Evolutionary conservation across 1,140 invertebrate genomes (phyloP).

Genomic region (Lepeophtheirus salmonis): DNA sequence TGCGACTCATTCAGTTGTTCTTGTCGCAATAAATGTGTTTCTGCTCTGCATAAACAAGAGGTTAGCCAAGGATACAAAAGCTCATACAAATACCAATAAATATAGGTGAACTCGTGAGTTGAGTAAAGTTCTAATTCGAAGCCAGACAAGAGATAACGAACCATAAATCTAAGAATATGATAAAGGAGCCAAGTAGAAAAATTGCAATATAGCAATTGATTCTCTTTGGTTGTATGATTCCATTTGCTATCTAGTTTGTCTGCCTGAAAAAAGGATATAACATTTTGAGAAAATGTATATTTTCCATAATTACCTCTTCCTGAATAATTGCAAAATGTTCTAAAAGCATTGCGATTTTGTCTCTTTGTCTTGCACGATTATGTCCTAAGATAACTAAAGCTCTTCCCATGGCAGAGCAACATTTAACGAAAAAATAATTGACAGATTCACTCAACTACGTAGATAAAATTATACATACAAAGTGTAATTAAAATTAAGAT

Average conservation of each 20-base stretch:
- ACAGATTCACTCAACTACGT: constrained; percentile 57
- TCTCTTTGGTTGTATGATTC: constrained; percentile 50
- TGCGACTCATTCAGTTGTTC: constrained; percentile 36
- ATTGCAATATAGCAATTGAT: constrained; percentile 2
- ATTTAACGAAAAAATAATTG: constrained; percentile 68
- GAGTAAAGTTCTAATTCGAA: constrained; percentile 89
- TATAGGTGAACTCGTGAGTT: constrained; percentile 87
- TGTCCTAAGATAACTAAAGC: constrained; percentile 81
- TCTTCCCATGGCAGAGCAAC: constrained; percentile 62
- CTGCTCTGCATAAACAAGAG: constrained; percentile 68
- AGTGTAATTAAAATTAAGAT: constrained; percentile 18
- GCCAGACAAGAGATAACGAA: constrained; percentile 76
- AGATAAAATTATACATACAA: constrained; percentile 21
- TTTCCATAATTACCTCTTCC: constrained; percentile 62
- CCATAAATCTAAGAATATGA: constrained; percentile 87
- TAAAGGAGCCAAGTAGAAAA: constrained; percentile 91
- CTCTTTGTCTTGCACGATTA: constrained; percentile 78
- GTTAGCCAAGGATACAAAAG: constrained; percentile 83
- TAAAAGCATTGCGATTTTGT: constrained; percentile 70
- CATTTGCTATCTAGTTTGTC: constrained; percentile 72
- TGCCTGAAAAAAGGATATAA: constrained; percentile 37
- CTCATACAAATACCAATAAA: constrained; percentile 87
- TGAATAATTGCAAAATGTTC: constrained; percentile 77
- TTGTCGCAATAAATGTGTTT: constrained; percentile 57
- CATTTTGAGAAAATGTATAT: background rate